Base-by-base conservation (phyloP, 2,113 vertebrate species). In the Perognathus longimembris region DNA sequence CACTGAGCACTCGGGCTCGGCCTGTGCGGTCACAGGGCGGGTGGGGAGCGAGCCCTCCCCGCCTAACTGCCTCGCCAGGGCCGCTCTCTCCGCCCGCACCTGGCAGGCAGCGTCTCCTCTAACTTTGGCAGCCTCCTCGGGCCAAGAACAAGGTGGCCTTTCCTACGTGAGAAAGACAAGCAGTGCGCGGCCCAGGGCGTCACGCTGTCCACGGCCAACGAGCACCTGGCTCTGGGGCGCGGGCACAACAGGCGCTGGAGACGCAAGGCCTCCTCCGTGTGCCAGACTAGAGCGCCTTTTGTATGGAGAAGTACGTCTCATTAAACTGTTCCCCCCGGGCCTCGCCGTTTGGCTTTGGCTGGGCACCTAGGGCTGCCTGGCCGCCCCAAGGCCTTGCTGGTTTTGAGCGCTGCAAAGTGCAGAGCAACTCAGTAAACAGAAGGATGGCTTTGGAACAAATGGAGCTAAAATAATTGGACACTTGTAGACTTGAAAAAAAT, bases 201-300 rank as follows among this genome's bases (percentile, higher is more conserved):
- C n/a, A n/a, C n/a, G n/a, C n/a, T n/a, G n/a, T n/a, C 67, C 73
- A 5, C 0, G 2, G 80, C 80, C 85, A 83, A 79, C 30, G 0
- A 7, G 63, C 20, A n/a, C 67, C 45, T 30, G 81, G 32, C 0
- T 7, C 20, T 6, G 34, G 88, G 32, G 50, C 32, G 0, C 0
- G 7, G 63, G 79, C 28, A 32, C 70, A 40, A 82, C 21, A 59
- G 64, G 79, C 34, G 18, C 64, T 34, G 79, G 78, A 50, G 73
- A 67, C 74, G 54, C 66, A 5, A 71, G 30, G 36, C 73, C 93
- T 93, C 92, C 78, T 36, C 73, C 67, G 76, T 20, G 9, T 71
- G 20, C 95, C 89, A 50, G 36, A 71, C 40, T 90, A 75, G 73
- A 87, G 57, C 36, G 79, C 66, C 70, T 91, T 61, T 95, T 97